A percentile compares a stretch with the other conserved stretches of the same genome.
These are phyloP conservation scores for Gymnobelideus leadbeateri DNA, from an alignment of 2,113 vertebrate species.

Conservation along the genomic window DNA sequence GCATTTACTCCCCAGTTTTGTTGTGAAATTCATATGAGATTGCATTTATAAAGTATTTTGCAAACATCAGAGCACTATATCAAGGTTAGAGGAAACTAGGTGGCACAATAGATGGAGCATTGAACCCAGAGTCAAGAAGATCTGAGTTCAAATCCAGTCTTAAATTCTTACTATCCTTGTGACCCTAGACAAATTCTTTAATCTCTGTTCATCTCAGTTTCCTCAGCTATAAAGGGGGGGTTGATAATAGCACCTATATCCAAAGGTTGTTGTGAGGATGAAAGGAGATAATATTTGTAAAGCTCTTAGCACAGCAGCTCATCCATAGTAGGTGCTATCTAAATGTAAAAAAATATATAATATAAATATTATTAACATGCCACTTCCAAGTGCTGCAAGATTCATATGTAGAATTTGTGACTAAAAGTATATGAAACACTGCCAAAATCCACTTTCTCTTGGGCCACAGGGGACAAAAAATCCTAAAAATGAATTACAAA, in stretches of 20 bases:
- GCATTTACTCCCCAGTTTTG: neutral
- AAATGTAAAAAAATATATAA: neutral
- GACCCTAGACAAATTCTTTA: neutral
- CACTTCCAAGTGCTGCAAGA: neutral
- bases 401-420: neutral
- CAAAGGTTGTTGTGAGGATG: neutral
- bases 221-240: neutral
- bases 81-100: neutral
- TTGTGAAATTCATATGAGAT: neutral
- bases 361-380: neutral
- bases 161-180: neutral
- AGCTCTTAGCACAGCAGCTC: neutral
- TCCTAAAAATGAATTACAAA: neutral
- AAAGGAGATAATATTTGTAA: neutral
- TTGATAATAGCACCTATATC: neutral
- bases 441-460: neutral
- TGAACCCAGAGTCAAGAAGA: neutral
- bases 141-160: neutral
- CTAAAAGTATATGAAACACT: neutral
- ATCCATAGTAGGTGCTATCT: neutral
- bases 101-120: neutral
- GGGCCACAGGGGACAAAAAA: neutral
- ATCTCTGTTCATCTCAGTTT: neutral
- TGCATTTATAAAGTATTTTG: neutral
- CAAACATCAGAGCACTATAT: neutral